Evolutionary conservation across 2,888 invertebrate genomes (phyloP), one percentile per base, ranked within the genome.

Genomic region (Clusia tigrina): DNA sequence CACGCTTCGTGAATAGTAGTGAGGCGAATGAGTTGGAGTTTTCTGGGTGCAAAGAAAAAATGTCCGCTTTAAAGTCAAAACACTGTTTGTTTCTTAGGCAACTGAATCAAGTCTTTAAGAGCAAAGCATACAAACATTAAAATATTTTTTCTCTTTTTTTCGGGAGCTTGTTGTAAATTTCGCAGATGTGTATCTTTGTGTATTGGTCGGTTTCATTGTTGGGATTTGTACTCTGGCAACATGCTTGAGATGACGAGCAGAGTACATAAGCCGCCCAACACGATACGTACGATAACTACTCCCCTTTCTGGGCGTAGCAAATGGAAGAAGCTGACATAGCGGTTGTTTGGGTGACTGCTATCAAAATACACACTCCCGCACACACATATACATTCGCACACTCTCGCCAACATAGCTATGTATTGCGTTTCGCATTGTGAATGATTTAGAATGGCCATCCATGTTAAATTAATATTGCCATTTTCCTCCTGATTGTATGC

Each of bases 391-490:
- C 6, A 42, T 42, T 10, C n/a, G n/a, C 42, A 42, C n/a, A 42
- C n/a, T 10, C 42, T 15, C 17, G 23, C 17, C 23, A 23, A 46
- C 25, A 22, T 54, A 26, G 18, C 24, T 57, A n/a, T 42, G 46
- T 57, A 57, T 23, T 24, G 17, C 42, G 48, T 22, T 48, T 22
- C 15, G 48, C 22, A 48, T 22, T 48, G 42, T 42, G 48, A 48
- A 48, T 48, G 48, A 48, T 48, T 48, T 48, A 48, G 48, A 48
- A 48, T 48, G 48, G 48, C 48, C n/a, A n/a, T 32, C 32, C 48
- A 48, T 48, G 48, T 48, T 48, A 48, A 48, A 48, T 48, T 48
- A 48, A 48, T 48, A 48, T 48, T 48, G 48, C 48, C 48, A 48
- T 48, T 48, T 48, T 48, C 48, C 48, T 48, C 22, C 48, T 48